A percentile compares a stretch with the other conserved stretches of the same genome.
Evolutionary conservation across 2,888 invertebrate genomes (phyloP).

Genomic region (Orthonevra nobilis): DNA sequence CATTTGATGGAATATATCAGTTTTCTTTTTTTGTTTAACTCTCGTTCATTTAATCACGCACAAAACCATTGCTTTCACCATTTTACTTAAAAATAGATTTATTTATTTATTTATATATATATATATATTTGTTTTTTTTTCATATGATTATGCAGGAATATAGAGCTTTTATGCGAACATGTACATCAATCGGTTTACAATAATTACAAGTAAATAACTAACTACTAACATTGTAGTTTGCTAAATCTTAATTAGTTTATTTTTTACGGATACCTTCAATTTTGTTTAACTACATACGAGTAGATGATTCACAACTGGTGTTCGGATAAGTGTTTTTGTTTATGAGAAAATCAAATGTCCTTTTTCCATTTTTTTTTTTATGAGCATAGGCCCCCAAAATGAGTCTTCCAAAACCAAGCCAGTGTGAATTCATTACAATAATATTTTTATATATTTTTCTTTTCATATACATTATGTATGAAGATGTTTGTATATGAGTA

Average conservation of each 20-base stretch:
- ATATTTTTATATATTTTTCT: constrained; percentile 24
- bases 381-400: too few species aligned
- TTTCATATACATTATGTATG: not conserved
- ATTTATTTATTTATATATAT: not conserved
- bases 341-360: too few species aligned
- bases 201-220: constrained; percentile 68
- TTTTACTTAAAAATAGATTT: constrained; percentile 46
- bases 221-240: constrained; percentile 35
- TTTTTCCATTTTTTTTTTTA: too few species aligned
- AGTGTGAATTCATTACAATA: constrained; percentile 12
- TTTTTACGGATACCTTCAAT: not conserved
- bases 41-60: not conserved
- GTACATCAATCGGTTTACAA: constrained; percentile 62
- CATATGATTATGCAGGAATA: constrained; percentile 62
- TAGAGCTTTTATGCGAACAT: constrained; percentile 61
- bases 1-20: constrained; percentile 54
- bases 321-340: constrained; percentile 1
- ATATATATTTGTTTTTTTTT: constrained; percentile 23
- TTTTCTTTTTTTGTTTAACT: constrained; percentile 8
- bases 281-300: constrained; percentile 1
- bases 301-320: constrained; percentile 28
- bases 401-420: not conserved
- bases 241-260: constrained; percentile 30
- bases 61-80: not conserved
- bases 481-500: constrained; percentile 44